A percentile compares a stretch with the other conserved stretches of the same genome.
Evolutionary conservation across 1,140 invertebrate species (phyloP).

Genomic region (Trachymyrmex cornetzi): DNA sequence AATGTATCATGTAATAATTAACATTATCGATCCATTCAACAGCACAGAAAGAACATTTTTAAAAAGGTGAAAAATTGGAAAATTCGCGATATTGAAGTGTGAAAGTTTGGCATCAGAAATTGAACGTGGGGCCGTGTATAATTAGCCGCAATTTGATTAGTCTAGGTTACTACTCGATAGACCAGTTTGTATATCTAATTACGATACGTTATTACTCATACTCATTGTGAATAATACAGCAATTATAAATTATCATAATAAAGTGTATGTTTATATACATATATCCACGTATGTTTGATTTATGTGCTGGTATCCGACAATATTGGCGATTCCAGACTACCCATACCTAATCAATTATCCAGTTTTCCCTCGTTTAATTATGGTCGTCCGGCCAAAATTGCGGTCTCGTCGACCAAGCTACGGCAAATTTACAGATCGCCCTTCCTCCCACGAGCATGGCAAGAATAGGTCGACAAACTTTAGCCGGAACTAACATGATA

Average conservation of each 20-base stretch:
- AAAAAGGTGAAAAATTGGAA: conserved; percentile 20
- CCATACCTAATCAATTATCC: conserved; percentile 72
- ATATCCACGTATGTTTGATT: conserved; percentile 71
- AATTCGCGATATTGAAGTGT: conserved; percentile 1
- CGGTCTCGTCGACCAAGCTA: conserved; percentile 48
- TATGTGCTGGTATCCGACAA: conserved; percentile 62
- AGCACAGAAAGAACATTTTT: background rate
- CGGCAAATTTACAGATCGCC: conserved; percentile 65
- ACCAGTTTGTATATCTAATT: conserved; percentile 82
- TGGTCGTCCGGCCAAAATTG: conserved; percentile 65
- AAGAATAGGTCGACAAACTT: conserved; percentile 63
- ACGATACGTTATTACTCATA: conserved; percentile 79
- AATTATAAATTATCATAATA: conserved; percentile 82
- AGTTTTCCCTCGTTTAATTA: conserved; percentile 72
- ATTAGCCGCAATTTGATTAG: conserved; percentile 79
- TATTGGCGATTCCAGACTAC: conserved; percentile 62
- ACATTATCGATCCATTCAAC: conserved; percentile 33
- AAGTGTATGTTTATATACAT: conserved; percentile 82
- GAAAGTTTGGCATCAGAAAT: conserved; percentile 49
- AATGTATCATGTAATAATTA: conserved; percentile 13
- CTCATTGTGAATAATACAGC: conserved; percentile 80
- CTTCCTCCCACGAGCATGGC: conserved; percentile 32
- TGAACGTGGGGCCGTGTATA: conserved; percentile 71
- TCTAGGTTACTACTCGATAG: conserved; percentile 78
- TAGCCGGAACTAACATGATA: conserved; percentile 46